These are phyloP conservation scores for Cydia splendana DNA, from an alignment of 1,140 invertebrate genomes.

Conservation along the genomic window DNA sequence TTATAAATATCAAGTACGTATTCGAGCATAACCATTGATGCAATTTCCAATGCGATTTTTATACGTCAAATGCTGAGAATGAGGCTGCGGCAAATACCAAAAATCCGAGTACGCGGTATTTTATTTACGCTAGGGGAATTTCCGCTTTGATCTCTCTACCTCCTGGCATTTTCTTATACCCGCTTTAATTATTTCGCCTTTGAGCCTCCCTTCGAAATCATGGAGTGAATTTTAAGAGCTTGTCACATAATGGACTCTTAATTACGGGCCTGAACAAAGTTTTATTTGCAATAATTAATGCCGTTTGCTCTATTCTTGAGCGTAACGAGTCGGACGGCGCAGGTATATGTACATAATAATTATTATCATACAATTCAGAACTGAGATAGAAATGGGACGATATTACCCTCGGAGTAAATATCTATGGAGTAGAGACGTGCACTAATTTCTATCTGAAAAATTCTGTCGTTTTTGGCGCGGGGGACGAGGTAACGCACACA, in stretches of 20 bases:
- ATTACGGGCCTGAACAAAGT: constrained; percentile 59
- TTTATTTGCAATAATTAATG: constrained; percentile 75
- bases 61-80: neutral
- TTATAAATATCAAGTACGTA: too few relatives aligned
- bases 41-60: neutral
- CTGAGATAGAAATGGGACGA: constrained; percentile 11
- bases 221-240: constrained; percentile 76
- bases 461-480: too few relatives aligned
- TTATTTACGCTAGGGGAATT: constrained; percentile 69
- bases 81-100: constrained; percentile 55
- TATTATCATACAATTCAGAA: neutral
- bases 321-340: neutral
- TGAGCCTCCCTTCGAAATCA: constrained; percentile 55
- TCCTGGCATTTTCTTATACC: constrained; percentile 68
- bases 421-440: too few relatives aligned
- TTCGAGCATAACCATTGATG: neutral
- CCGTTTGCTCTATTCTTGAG: neutral
- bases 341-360: neutral
- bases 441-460: too few relatives aligned
- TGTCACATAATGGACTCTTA: constrained; percentile 74
- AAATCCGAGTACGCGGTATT: constrained; percentile 61
- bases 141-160: constrained; percentile 66
- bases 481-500: too few relatives aligned
- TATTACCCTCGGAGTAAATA: too few relatives aligned
- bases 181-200: constrained; percentile 76